Percentiles rank a stretch among this genome's conserved stretches.
Evolutionary conservation across 2,113 vertebrate species (phyloP).

Genomic region (Actenoides lindsayi): DNA sequence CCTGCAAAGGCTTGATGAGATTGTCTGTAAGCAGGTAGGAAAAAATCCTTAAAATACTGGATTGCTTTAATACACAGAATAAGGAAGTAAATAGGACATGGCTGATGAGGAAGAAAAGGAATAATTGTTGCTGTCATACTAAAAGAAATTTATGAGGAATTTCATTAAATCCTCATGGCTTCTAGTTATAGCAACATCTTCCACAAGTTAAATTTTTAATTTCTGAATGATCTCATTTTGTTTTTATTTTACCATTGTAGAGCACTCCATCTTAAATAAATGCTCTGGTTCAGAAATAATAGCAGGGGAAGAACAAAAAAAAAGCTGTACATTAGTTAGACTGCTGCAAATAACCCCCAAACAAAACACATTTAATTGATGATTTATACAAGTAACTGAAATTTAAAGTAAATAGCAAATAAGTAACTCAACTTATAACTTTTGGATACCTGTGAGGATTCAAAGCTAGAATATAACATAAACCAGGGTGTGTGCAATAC

Average conservation of each 20-base stretch:
- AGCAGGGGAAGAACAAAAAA: neutral
- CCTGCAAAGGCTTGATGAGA: neutral
- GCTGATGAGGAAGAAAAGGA: neutral
- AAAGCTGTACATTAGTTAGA: neutral
- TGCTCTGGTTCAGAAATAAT: neutral
- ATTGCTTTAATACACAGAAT: neutral
- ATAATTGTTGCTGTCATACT: neutral
- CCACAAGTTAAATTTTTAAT: conserved; percentile 39
- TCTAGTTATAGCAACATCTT: conserved; percentile 17
- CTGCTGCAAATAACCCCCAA: neutral
- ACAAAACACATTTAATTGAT: neutral
- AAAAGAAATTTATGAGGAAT: neutral
- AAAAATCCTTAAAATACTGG: neutral
- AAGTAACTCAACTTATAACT: neutral
- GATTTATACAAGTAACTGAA: neutral
- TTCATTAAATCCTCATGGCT: conserved; percentile 28
- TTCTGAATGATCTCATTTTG: conserved; percentile 24
- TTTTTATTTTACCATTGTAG: neutral
- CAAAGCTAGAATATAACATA: neutral
- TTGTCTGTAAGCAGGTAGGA: neutral
- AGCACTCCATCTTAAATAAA: neutral
- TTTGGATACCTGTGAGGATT: neutral
- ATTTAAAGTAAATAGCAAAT: too few species aligned
- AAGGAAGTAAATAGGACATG: neutral
- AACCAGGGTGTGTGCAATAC: neutral